phyloP scores from a whole-genome alignment of 2,888 invertebrate species.

The Nowickia ferox region DNA sequence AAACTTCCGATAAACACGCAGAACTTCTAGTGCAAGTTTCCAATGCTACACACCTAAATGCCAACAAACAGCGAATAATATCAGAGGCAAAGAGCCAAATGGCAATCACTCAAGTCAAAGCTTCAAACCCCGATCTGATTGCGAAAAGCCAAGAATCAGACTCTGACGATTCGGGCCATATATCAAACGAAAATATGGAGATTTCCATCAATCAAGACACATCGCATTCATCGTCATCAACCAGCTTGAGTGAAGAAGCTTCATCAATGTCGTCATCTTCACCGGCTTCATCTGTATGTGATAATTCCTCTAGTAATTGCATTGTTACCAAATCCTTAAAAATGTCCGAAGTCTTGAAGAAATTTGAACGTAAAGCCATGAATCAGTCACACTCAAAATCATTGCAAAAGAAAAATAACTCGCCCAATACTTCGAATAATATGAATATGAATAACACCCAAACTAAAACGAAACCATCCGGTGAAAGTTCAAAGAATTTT shows the following conservation, averaged over 20 bases:
- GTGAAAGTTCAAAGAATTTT: background rate
- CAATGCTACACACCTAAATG: conserved; percentile 25
- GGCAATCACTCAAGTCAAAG: conserved; percentile 18
- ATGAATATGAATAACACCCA: too few relatives aligned
- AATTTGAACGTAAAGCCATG: conserved; percentile 77
- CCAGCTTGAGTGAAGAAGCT: conserved; percentile 34
- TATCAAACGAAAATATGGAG: conserved; percentile 87
- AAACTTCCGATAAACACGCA: conserved; percentile 80
- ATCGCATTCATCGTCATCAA: conserved; percentile 39
- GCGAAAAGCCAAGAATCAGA: conserved; percentile 81
- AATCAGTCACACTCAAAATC: background rate
- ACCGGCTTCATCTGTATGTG: conserved; percentile 32
- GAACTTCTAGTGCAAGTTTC: conserved; percentile 80
- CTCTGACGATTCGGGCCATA: conserved; percentile 92
- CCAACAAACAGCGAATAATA: conserved; percentile 29
- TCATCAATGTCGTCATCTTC: conserved; percentile 71
- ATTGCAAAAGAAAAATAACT: background rate
- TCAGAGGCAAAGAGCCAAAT: conserved; percentile 13
- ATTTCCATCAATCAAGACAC: conserved; percentile 76
- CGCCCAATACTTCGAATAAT: background rate
- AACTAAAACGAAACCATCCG: background rate
- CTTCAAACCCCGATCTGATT: background rate
- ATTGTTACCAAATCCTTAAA: conserved; percentile 75
- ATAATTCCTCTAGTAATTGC: conserved; percentile 15
- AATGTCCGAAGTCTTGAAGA: conserved; percentile 79